These are phyloP conservation scores for Vidua chalybeata DNA, from an alignment of 2,113 vertebrate genomes.

Conservation along the genomic window DNA sequence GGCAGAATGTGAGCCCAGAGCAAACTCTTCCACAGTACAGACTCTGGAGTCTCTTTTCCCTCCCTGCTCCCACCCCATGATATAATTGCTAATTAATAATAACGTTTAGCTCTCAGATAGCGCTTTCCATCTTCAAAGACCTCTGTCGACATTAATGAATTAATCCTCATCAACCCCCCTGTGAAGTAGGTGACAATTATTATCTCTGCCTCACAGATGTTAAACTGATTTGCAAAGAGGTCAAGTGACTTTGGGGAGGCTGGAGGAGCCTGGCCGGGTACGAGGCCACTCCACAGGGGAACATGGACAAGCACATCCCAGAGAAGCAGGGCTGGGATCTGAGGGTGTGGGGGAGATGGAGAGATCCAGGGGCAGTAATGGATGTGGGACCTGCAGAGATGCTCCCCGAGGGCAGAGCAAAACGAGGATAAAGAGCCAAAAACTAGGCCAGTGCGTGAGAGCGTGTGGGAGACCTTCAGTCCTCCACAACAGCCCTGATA, in stretches of 20 bases:
- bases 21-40: background rate
- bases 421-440: background rate
- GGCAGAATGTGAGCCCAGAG: background rate
- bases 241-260: slow-evolving; percentile 45
- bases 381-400: background rate
- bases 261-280: background rate
- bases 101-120: slow-evolving; percentile 60
- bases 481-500: background rate
- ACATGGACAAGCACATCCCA: rapidly evolving
- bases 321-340: background rate
- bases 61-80: background rate
- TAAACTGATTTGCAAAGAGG: slow-evolving; percentile 67
- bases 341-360: background rate
- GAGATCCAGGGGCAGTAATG: background rate
- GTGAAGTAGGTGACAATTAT: slow-evolving; percentile 67
- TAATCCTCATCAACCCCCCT: slow-evolving; percentile 66
- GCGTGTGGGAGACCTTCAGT: background rate
- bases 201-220: slow-evolving; percentile 65
- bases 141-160: slow-evolving; percentile 70
- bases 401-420: background rate
- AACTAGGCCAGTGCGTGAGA: background rate
- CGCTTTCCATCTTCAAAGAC: slow-evolving; percentile 64
- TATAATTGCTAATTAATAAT: slow-evolving; percentile 72
- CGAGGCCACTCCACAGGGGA: background rate
- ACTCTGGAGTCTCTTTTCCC: background rate